Conservation (phyloP, 2,113 vertebrate genomes). For the Dissostichus mawsoni region DNA sequence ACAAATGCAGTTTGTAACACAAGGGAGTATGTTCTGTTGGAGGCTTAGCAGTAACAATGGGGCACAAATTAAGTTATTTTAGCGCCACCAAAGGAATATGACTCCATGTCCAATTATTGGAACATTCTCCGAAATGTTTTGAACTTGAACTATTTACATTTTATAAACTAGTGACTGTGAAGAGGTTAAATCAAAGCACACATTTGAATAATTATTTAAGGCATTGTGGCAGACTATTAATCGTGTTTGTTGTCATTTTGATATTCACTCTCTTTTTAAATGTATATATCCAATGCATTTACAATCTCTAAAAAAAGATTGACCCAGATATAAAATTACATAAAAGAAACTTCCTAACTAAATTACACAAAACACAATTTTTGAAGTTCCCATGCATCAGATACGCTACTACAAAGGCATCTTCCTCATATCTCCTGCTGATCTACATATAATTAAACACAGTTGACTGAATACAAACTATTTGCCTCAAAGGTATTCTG, state of each 20-base stretch:
- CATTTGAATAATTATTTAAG: background rate
- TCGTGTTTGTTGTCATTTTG: background rate
- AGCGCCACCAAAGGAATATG: background rate
- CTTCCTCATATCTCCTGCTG: conserved; percentile 20
- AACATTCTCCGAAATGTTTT: background rate
- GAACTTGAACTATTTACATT: background rate
- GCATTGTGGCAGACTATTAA: background rate
- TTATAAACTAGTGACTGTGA: background rate
- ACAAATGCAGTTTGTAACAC: conserved; percentile 53
- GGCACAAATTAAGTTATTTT: background rate
- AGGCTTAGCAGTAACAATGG: conserved; percentile 30
- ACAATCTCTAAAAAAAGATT: background rate
- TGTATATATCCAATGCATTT: background rate
- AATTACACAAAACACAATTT: background rate
- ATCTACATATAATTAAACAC: conserved; percentile 69
- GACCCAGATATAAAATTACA: conserved; percentile 23
- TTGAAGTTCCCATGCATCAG: conserved; percentile 5
- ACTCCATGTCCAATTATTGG: background rate
- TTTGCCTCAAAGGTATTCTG: conserved; percentile 73
- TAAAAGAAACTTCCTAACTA: background rate
- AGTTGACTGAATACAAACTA: conserved; percentile 69
- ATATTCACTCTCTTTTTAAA: background rate
- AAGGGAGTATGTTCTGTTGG: conserved; percentile 24
- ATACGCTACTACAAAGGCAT: conserved; percentile 11
- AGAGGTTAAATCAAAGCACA: background rate